Evolutionary conservation across 1,140 invertebrate genomes (phyloP).

Genomic region (Lordiphosa collinella): DNA sequence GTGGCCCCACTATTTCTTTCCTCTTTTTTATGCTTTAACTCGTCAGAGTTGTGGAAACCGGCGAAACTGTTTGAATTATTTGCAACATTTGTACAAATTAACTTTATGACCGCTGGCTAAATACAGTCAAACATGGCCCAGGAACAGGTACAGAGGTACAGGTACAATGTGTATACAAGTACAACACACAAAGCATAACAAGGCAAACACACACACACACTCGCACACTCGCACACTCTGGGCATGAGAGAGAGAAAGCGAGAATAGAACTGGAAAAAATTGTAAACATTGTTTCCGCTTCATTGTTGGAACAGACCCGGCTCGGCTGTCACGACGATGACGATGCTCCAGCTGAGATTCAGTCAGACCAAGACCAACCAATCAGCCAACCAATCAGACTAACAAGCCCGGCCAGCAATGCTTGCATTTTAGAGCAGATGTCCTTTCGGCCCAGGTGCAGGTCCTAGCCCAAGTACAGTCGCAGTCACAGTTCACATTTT

Average conservation of each 20-base stretch:
- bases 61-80: constrained; percentile 65
- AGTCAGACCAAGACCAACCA: constrained; percentile 51
- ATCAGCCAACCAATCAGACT: constrained; percentile 74
- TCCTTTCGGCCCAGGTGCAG: constrained; percentile 23
- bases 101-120: constrained; percentile 76
- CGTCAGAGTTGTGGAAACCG: neutral
- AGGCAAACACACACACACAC: constrained; percentile 48
- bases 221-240: neutral
- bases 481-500: constrained; percentile 54
- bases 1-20: neutral
- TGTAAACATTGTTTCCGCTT: constrained; percentile 76
- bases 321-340: constrained; percentile 44
- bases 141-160: constrained; percentile 18
- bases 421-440: constrained; percentile 69
- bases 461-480: constrained; percentile 17
- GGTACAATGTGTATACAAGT: constrained; percentile 74
- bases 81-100: constrained; percentile 76
- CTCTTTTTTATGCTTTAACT: neutral
- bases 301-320: constrained; percentile 51
- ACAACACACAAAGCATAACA: constrained; percentile 76
- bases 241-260: constrained; percentile 10
- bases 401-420: constrained; percentile 52
- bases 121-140: constrained; percentile 69
- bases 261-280: constrained; percentile 34
- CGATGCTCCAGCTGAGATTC: constrained; percentile 49